Base-by-base conservation (phyloP, 2,797 vertebrate genomes). In the Darevskia mixta region DNA sequence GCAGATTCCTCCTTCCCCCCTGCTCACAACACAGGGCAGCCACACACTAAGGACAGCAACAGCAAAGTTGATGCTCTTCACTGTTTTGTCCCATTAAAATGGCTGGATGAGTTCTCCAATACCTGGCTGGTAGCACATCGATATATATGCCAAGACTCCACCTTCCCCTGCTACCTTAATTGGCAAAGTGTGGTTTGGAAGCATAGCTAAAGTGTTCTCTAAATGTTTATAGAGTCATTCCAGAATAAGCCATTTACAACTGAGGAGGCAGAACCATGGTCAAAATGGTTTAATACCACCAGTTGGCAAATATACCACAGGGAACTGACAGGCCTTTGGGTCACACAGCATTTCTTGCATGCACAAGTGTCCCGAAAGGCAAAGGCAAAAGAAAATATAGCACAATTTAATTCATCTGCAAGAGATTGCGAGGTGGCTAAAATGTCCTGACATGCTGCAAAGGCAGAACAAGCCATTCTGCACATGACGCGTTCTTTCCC, bases 291-390 rank as follows among this genome's bases (percentile, higher is more conserved):
- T 81, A 25, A 32, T 43, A 8, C 38, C n/a, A 29, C 9, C 49
- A 13, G 20, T 6, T 45, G 86, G 17, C 81, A 41, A 71, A 83
- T 69, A 58, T 25, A 83, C 78, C 43, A 69, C 43, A 78, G n/a
- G 13, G 35, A n/a, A n/a, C 29, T 73, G 86, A 78, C 75, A 83
- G 61, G 58, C 13, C 73, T 83, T 71, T 78, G 49, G 61, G 75
- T 71, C 64, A 71, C 18, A 23, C 61, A 32, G 15, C 13, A 38
- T 35, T 64, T 27, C 35, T 29, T 79, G 69, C 4, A 43, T 41
- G 29, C 35, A 66, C n/a, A 77, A 45, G n/a, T 5, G 18, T 20
- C 1, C 7, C 82, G 67, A 83, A 88, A n/a, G 17, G 43, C 11
- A 8, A 1, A 13, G 61, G 41, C 23, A 41, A 64, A 73, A 75